Evolutionary conservation across 2,113 vertebrate species (phyloP).

Genomic region (Motacilla tschutschensis): DNA sequence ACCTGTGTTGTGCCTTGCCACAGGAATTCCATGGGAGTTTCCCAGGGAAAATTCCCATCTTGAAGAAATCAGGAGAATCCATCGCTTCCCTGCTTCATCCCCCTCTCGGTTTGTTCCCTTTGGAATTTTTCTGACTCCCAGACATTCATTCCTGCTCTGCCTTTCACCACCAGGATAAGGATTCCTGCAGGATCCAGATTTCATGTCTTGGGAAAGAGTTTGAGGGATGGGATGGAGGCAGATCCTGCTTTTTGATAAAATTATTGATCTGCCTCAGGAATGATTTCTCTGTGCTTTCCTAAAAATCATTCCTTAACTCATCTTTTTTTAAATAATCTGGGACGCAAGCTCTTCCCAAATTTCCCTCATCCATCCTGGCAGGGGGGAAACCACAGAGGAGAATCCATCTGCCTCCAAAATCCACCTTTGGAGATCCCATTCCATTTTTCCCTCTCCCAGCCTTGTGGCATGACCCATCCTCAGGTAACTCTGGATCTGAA

Average conservation of each 20-base stretch:
- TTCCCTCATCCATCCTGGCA: neutral
- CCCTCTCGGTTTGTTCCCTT: neutral
- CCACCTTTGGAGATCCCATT: neutral
- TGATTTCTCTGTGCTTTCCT: neutral
- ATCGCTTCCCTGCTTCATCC: neutral
- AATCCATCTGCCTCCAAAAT: neutral
- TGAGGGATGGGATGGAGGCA: neutral
- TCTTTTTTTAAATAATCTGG: neutral
- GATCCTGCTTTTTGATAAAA: neutral
- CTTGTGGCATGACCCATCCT: neutral
- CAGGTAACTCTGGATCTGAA: neutral
- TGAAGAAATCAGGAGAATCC: neutral
- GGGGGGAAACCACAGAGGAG: neutral
- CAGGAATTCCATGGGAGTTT: neutral
- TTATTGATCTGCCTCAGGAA: neutral
- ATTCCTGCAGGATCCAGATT: neutral
- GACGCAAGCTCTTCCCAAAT: neutral
- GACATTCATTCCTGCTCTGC: neutral
- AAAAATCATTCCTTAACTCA: too few relatives aligned
- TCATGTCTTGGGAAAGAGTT: neutral
- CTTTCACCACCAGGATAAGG: neutral
- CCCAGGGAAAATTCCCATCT: neutral
- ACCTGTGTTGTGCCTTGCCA: accelerated
- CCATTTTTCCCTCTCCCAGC: neutral
- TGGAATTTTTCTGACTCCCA: neutral